Conservation (phyloP, 2,888 invertebrate genomes). For the Tethea ocularis region DNA sequence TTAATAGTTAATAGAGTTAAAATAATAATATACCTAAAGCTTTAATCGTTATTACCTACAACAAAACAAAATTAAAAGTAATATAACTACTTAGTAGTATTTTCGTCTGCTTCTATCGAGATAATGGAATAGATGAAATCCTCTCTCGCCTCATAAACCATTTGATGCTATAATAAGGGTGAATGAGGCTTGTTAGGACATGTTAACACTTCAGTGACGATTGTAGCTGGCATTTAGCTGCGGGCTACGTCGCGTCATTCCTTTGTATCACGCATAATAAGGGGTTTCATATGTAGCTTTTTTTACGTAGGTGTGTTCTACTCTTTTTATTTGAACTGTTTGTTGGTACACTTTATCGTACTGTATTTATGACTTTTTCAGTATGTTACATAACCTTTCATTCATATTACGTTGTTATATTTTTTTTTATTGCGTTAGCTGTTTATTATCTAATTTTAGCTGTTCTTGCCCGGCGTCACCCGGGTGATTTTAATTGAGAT, state of each 20-base stretch:
- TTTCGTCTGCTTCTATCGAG: no score
- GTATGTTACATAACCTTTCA: background rate
- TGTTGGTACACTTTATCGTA: no score
- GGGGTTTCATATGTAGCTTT: background rate
- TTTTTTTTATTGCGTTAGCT: background rate
- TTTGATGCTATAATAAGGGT: slow-evolving; percentile 35
- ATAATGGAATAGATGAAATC: slow-evolving; percentile 19
- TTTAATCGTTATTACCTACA: background rate
- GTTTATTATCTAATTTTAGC: background rate
- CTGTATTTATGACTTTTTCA: background rate
- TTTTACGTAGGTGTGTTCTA: background rate
- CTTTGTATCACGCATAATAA: background rate
- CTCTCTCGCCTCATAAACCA: slow-evolving; percentile 11
- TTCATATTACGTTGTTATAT: background rate
- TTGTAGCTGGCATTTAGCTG: slow-evolving; percentile 25
- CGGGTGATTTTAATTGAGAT: no score
- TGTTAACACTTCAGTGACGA: slow-evolving; percentile 15
- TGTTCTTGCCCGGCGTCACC: no score
- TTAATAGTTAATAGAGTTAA: no score
- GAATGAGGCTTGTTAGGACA: slow-evolving; percentile 21
- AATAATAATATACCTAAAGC: no score
- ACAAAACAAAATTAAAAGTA: background rate
- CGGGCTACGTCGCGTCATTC: background rate
- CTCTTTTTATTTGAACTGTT: background rate
- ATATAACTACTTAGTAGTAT: no score